These are phyloP conservation scores for Camponotus floridanus DNA, from an alignment of 1,140 invertebrate genomes.

Conservation along the genomic window DNA sequence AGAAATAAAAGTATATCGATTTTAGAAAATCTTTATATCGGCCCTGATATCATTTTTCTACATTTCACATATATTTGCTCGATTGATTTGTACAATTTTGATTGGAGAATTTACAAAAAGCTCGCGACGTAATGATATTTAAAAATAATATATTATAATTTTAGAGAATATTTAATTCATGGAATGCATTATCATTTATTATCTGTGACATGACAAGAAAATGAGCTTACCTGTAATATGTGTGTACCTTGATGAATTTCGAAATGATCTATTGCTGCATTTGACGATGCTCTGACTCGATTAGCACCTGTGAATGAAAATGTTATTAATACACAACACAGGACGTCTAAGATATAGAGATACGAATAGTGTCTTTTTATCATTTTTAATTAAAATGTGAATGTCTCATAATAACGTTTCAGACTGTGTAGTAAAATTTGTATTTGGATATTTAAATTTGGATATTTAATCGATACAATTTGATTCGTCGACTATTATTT, in stretches of 20 bases:
- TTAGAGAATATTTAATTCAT: background rate
- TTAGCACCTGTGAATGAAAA: slow-evolving; percentile 88
- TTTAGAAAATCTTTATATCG: too few species aligned
- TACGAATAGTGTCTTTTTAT: background rate
- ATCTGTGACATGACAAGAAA: background rate
- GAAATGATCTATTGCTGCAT: slow-evolving; percentile 94
- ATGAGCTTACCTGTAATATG: slow-evolving; percentile 94
- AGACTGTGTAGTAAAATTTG: too few species aligned
- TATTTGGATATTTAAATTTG: too few species aligned
- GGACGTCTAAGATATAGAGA: background rate
- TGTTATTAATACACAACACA: slow-evolving; percentile 76
- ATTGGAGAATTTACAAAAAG: background rate
- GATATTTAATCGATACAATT: background rate
- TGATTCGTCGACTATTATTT: background rate
- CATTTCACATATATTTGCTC: background rate
- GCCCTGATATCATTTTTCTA: too few species aligned
- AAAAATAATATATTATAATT: background rate
- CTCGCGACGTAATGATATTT: background rate
- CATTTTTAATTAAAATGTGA: background rate
- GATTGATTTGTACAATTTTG: background rate
- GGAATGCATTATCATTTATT: background rate
- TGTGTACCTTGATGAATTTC: slow-evolving; percentile 99
- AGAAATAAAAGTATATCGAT: too few species aligned
- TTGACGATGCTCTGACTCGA: slow-evolving; percentile 88
- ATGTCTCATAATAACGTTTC: background rate